Evolutionary conservation across 2,797 vertebrate genomes (phyloP), one percentile per base, ranked within the genome.

Genomic region (Macropus fuliginosus): DNA sequence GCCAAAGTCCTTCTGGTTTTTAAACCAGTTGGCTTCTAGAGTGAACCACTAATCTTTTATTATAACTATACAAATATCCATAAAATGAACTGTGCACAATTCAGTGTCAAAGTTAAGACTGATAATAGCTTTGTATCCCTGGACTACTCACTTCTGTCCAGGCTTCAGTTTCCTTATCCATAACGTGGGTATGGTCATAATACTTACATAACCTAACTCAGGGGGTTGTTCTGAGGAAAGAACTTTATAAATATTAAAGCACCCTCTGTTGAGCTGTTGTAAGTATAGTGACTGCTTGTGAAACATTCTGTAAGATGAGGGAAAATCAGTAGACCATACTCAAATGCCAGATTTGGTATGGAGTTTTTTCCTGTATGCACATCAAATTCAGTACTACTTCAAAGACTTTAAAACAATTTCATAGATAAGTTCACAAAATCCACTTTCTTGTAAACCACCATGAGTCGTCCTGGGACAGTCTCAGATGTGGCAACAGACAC

Each of bases 1-100:
- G 94, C 93, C 81, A 96, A 57, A 87, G 94, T 91, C 81, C 95
- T 97, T 98, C 94, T 50, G 54, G 92, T 97, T 93, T 87, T 97
- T 95, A 54, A 18, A 91, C 96, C 92, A 96, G 0, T 96, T 96
- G 95, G 54, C 54, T 96, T 96, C 92, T 92, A 96, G 93, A 92
- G 94, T 93, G 93, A 91, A 1, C 95, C 96, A 96, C 94, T 96
- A 95, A 98, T 90, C 66, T 54, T 5, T 87, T 50, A 50, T 50
- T 87, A 11, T 87, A 87, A 87, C 40, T 50, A 27, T 87, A 27
- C 10, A 27, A 87, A 87, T 50, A 46, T 46, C 24, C 40, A 46
- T 4, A 50, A 87, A 87, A 50, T 87, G 74, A 87, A 87, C 10
- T 87, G 40, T 87, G 74, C 40, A 16, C 74, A 12, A 11, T 46